Evolutionary conservation across 2,113 vertebrate species (phyloP).

Genomic region (Rhineura floridana): DNA sequence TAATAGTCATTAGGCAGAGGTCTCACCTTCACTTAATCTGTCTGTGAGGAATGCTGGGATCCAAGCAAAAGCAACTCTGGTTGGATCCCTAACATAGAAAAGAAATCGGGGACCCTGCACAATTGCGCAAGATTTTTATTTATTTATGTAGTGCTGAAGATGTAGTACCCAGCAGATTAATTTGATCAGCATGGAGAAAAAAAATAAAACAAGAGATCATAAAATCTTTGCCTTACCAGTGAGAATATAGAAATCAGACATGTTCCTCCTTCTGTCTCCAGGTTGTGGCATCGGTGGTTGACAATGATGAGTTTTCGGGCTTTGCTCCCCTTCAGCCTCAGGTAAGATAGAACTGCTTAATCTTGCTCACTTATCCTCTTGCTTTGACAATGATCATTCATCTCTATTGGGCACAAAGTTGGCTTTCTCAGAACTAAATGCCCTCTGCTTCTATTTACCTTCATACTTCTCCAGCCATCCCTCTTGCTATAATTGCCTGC

Average conservation of each 20-base stretch:
- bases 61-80: neutral
- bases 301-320: constrained; percentile 90
- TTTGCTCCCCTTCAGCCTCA: constrained; percentile 95
- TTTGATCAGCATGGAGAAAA: neutral
- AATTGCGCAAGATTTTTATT: neutral
- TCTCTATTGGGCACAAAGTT: neutral
- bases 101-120: neutral
- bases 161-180: neutral
- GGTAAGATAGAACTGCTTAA: constrained; percentile 70
- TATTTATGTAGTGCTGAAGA: neutral
- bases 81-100: neutral
- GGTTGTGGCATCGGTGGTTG: constrained; percentile 92
- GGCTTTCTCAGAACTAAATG: neutral
- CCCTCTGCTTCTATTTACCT: accelerated
- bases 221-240: accelerated
- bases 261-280: constrained; percentile 56
- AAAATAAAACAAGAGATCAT: neutral
- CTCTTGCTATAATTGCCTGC: accelerated
- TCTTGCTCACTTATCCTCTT: accelerated
- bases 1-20: neutral
- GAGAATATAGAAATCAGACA: neutral
- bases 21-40: no score
- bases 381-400: neutral
- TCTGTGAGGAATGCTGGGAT: neutral
- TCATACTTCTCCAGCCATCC: neutral